Percentiles rank a stretch among this genome's conserved stretches.
These are phyloP conservation scores for Amblyteles armatorius DNA, from an alignment of 2,888 invertebrate genomes.

Conservation along the genomic window DNA sequence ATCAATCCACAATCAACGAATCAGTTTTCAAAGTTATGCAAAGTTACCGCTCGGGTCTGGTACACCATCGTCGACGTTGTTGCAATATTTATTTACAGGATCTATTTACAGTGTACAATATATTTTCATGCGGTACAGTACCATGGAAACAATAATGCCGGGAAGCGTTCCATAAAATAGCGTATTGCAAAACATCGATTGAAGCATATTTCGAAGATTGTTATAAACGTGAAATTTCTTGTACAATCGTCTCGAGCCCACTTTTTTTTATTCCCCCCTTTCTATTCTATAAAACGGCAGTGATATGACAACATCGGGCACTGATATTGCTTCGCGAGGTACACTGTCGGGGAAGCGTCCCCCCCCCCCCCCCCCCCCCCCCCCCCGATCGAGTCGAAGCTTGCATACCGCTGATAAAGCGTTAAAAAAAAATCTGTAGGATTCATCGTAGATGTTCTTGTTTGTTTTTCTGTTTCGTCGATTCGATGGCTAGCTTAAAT, in stretches of 20 bases:
- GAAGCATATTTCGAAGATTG: slow-evolving; percentile 9
- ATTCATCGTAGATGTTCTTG: slow-evolving; percentile 9
- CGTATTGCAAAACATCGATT: slow-evolving; percentile 17
- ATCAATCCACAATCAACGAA: slow-evolving; percentile 20
- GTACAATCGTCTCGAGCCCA: background rate
- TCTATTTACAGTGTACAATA: slow-evolving; percentile 66
- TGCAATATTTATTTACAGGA: slow-evolving; percentile 66
- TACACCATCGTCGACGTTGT: slow-evolving; percentile 49
- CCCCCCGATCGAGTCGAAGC: slow-evolving; percentile 3
- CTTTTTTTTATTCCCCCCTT: background rate
- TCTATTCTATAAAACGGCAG: slow-evolving; percentile 60
- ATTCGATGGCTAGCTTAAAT: slow-evolving; percentile 12
- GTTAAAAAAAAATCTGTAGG: background rate
- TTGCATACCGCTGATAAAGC: background rate
- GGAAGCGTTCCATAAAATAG: slow-evolving; percentile 20
- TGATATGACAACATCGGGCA: slow-evolving; percentile 65
- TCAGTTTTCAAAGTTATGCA: slow-evolving; percentile 17
- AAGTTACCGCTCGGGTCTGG: slow-evolving; percentile 1
- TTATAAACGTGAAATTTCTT: background rate
- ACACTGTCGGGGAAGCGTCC: slow-evolving; percentile 31
- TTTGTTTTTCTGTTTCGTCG: slow-evolving; percentile 10
- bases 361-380: too few relatives aligned
- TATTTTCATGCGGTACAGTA: slow-evolving; percentile 9
- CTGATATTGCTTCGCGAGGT: slow-evolving; percentile 71
- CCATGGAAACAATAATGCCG: slow-evolving; percentile 9